Percentiles rank a stretch among this genome's conserved stretches.
Evolutionary conservation across 2,113 vertebrate genomes (phyloP).

Genomic region (human): DNA sequence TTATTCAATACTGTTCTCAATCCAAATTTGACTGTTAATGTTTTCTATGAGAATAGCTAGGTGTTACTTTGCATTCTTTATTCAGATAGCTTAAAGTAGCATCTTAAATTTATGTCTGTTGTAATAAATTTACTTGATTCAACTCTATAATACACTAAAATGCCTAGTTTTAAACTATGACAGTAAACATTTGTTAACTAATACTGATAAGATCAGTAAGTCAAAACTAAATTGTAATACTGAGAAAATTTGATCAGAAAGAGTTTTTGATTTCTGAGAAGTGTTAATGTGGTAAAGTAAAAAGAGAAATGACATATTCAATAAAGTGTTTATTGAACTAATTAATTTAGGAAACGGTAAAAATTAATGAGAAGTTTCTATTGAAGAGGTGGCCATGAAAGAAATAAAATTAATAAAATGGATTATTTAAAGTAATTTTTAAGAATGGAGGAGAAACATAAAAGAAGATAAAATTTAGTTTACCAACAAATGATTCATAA

Average conservation of each 20-base stretch:
- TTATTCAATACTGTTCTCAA: not conserved
- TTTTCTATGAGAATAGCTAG: not conserved
- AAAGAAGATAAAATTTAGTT: constrained; percentile 7
- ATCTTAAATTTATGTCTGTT: constrained; percentile 8
- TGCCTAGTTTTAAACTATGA: not conserved
- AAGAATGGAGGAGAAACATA: not conserved
- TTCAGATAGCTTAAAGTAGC: not conserved
- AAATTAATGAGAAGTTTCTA: not conserved
- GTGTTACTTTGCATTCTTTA: not conserved
- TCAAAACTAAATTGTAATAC: not conserved
- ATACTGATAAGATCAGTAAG: not conserved
- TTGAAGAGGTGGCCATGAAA: not conserved
- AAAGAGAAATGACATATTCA: not conserved
- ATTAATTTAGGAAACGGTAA: not conserved
- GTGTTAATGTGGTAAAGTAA: not conserved
- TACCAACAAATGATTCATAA: not conserved
- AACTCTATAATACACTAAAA: not conserved
- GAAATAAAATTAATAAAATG: constrained; percentile 21
- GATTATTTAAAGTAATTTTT: constrained; percentile 9
- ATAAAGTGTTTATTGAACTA: not conserved
- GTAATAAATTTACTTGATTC: not conserved
- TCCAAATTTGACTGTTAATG: not conserved
- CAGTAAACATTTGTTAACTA: not conserved
- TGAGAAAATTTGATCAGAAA: not conserved
- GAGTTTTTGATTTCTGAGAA: not conserved